phyloP scores from a whole-genome alignment of 2,888 invertebrate genomes.

The Eristalis tenax region DNA sequence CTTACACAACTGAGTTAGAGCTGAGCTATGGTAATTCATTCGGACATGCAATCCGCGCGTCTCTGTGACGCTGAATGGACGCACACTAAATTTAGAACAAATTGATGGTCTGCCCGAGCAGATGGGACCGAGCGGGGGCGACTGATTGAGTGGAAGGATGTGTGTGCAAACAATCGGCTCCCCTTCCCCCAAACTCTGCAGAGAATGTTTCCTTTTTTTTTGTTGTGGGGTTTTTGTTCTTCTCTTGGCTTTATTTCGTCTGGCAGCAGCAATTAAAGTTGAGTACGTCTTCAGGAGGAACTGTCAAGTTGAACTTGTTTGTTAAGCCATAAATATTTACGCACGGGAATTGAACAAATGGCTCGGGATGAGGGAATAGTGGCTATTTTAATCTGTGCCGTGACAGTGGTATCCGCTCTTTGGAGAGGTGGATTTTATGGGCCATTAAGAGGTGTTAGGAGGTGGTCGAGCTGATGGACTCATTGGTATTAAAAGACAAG shows the following conservation, averaged over 20 bases:
- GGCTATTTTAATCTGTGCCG: background rate
- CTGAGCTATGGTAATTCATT: constrained; percentile 43
- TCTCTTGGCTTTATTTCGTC: constrained; percentile 9
- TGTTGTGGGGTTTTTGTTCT: too few species aligned
- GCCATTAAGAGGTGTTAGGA: background rate
- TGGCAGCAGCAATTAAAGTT: constrained; percentile 33
- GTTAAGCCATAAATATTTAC: constrained; percentile 1
- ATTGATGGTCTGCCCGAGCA: background rate
- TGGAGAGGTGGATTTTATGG: background rate
- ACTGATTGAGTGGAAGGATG: constrained; percentile 8
- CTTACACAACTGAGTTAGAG: constrained; percentile 2
- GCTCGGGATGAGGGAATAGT: background rate
- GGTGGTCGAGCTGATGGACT: background rate
- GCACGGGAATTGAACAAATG: background rate
- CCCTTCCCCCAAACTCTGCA: too few species aligned
- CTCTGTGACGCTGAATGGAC: constrained; percentile 14
- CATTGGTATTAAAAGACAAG: too few species aligned
- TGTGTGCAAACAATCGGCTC: constrained; percentile 9
- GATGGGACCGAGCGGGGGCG: background rate
- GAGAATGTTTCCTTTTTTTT: background rate
- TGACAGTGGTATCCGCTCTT: background rate
- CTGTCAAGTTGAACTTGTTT: constrained; percentile 16
- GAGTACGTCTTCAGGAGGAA: constrained; percentile 18
- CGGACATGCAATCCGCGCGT: constrained; percentile 49
- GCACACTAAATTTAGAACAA: constrained; percentile 51